Evolutionary conservation across 2,888 invertebrate genomes (phyloP).

Genomic region (Buathra laborator): DNA sequence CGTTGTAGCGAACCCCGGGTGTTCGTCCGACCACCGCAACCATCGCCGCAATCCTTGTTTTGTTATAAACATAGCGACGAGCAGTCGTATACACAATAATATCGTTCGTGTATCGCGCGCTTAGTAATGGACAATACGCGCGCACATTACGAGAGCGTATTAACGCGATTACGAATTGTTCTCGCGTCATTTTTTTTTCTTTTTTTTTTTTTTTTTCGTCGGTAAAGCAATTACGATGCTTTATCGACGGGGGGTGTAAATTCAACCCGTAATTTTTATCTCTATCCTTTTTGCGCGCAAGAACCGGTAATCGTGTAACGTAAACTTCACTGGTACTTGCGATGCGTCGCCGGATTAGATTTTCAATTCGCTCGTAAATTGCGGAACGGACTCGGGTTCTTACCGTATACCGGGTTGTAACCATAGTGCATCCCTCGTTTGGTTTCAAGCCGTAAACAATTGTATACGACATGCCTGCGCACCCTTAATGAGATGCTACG

Average conservation of each 20-base stretch:
- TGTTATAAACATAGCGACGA: slow-evolving; percentile 10
- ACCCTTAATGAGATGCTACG: slow-evolving; percentile 1
- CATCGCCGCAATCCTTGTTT: slow-evolving; percentile 35
- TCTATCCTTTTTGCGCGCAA: not conserved
- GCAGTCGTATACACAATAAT: not conserved
- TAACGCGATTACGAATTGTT: slow-evolving; percentile 71
- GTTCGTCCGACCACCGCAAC: slow-evolving; percentile 66
- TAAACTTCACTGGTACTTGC: slow-evolving; percentile 72
- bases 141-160: slow-evolving; percentile 71
- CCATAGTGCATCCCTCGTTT: slow-evolving; percentile 26
- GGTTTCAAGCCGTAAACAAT: slow-evolving; percentile 60
- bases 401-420: slow-evolving; percentile 10
- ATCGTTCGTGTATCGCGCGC: not conserved
- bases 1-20: slow-evolving; percentile 60
- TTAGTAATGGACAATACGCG: slow-evolving; percentile 26
- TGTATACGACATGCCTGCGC: slow-evolving; percentile 28
- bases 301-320: slow-evolving; percentile 37
- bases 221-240: slow-evolving; percentile 63
- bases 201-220: slow-evolving; percentile 44
- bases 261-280: not conserved
- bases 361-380: slow-evolving; percentile 78
- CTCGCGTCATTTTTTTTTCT: slow-evolving; percentile 72
- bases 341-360: slow-evolving; percentile 74
- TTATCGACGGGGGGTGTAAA: slow-evolving; percentile 8
- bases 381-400: slow-evolving; percentile 56